These are phyloP conservation scores for Sminthurides bifidus DNA, from an alignment of 1,140 invertebrate genomes.

Conservation along the genomic window DNA sequence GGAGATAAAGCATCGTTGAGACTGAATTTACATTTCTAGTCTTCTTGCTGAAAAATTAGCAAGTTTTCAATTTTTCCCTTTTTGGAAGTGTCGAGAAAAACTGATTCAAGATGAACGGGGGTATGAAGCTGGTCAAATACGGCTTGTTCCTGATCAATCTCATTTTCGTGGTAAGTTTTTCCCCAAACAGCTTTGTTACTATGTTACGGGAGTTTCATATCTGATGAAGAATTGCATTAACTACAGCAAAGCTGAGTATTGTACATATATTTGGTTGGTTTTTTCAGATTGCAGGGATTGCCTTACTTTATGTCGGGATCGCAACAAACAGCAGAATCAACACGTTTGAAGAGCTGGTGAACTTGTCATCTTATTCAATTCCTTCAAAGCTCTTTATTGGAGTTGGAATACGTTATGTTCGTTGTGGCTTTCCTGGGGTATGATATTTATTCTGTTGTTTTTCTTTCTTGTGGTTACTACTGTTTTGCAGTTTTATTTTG, in stretches of 20 bases:
- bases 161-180: conserved; percentile 28
- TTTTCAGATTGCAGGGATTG: conserved; percentile 22
- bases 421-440: conserved; percentile 29
- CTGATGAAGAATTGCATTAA: background rate
- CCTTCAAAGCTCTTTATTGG: conserved; percentile 27
- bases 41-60: too few species aligned
- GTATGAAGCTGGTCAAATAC: conserved; percentile 49
- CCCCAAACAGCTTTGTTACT: background rate
- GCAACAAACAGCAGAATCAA: conserved; percentile 10
- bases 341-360: conserved; percentile 10
- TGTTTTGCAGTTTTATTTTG: background rate
- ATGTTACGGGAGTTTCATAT: background rate
- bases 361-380: conserved; percentile 2
- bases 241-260: background rate
- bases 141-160: conserved; percentile 26
- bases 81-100: background rate
- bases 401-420: conserved; percentile 26
- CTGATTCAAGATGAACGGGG: conserved; percentile 47
- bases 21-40: too few species aligned
- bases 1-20: too few species aligned
- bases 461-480: background rate
- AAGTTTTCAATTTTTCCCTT: too few species aligned
- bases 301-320: conserved; percentile 17
- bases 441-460: background rate
- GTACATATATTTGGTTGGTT: conserved; percentile 3